Percentiles rank a stretch among this genome's conserved stretches.
phyloP scores from a whole-genome alignment of 2,888 invertebrate species.

The Notocelia uddmanniana region DNA sequence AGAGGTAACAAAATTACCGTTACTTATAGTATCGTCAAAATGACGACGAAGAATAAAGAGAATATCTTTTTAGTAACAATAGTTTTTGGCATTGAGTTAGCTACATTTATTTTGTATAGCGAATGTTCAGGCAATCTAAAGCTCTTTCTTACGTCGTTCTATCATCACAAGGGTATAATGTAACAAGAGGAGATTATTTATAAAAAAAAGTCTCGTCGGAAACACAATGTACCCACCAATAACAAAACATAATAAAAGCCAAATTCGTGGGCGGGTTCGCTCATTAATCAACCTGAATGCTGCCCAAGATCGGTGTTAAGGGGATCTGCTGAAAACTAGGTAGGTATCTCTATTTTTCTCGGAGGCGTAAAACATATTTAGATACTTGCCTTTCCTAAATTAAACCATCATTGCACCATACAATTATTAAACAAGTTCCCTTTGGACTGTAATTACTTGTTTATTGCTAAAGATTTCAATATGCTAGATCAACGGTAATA shows the following conservation, averaged over 20 bases:
- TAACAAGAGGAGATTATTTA: conserved; percentile 34
- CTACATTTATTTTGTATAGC: conserved; percentile 6
- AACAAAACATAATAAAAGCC: conserved; percentile 49
- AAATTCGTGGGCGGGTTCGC: conserved; percentile 50
- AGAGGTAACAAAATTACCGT: background rate
- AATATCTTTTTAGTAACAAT: background rate
- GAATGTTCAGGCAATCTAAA: conserved; percentile 6
- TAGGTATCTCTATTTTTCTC: conserved; percentile 46
- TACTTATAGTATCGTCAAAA: background rate
- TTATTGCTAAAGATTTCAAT: background rate
- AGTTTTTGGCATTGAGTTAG: background rate
- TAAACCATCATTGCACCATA: background rate
- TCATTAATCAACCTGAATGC: conserved; percentile 55
- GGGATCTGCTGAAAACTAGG: conserved; percentile 47
- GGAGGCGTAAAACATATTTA: conserved; percentile 21
- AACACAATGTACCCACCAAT: conserved; percentile 39
- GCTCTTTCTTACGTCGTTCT: conserved; percentile 1
- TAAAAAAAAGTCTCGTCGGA: conserved; percentile 15
- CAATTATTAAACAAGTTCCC: background rate
- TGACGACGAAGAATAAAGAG: background rate
- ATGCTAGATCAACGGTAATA: background rate
- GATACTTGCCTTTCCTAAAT: background rate
- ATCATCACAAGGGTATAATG: conserved; percentile 17
- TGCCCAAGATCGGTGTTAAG: conserved; percentile 48
- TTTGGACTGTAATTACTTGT: background rate